Conservation (phyloP, 2,797 vertebrate genomes). For the Myotis vivesi region DNA sequence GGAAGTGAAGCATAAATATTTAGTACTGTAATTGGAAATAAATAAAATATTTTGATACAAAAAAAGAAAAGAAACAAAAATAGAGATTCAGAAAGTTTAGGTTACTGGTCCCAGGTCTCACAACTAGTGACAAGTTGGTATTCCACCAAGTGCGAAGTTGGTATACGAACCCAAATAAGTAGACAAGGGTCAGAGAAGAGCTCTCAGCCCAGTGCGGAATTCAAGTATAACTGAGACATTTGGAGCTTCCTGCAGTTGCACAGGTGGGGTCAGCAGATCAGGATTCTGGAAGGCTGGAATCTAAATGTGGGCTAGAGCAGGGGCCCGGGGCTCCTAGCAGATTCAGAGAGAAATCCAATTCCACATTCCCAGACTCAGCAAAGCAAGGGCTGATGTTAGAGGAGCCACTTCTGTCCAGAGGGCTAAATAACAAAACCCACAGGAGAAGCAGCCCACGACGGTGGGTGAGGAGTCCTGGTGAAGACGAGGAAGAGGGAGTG, state of each 20-base stretch:
- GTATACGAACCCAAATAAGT: background rate
- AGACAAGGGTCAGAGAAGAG: background rate
- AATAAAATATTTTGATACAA: background rate
- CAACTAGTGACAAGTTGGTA: background rate
- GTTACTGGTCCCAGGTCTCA: background rate
- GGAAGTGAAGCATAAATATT: background rate
- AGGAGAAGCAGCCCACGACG: background rate
- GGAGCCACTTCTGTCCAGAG: fast-evolving
- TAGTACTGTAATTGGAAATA: background rate
- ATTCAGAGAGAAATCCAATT: background rate
- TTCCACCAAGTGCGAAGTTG: background rate
- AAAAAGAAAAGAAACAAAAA: background rate
- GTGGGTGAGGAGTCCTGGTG: background rate
- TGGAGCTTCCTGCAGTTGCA: background rate
- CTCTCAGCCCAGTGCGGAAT: background rate
- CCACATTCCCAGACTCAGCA: background rate
- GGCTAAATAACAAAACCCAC: background rate
- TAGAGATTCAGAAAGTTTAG: background rate
- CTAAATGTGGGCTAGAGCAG: background rate
- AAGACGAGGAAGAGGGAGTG: background rate
- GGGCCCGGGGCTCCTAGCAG: too few relatives aligned
- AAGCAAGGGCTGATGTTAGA: background rate
- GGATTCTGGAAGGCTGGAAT: background rate
- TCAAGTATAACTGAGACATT: background rate
- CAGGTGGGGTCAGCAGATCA: background rate